These are phyloP conservation scores for Acridotheres tristis DNA, from an alignment of 2,797 vertebrate genomes.

Conservation along the genomic window DNA sequence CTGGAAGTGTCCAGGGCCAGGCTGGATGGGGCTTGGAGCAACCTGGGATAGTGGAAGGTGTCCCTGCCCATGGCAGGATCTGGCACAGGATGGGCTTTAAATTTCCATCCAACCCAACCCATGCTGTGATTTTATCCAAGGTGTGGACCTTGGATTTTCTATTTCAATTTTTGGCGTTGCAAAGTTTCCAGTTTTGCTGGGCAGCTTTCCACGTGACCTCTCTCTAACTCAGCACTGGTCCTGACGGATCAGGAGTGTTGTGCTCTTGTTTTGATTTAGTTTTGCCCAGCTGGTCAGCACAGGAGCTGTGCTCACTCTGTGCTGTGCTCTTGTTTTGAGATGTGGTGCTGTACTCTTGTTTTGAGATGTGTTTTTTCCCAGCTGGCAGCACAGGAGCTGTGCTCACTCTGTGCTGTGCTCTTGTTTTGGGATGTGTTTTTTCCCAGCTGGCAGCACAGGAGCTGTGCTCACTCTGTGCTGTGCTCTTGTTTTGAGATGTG, in stretches of 20 bases:
- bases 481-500: no score
- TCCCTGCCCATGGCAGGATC: background rate
- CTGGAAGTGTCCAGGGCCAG: background rate
- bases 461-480: background rate
- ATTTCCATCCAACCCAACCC: background rate
- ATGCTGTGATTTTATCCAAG: background rate
- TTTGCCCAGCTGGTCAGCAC: background rate
- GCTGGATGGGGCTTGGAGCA: fast-evolving
- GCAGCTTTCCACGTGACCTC: background rate
- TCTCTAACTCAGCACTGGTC: no score
- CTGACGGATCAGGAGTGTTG: background rate
- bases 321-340: background rate
- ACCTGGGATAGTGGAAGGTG: background rate
- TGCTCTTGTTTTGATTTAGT: background rate
- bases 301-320: no score
- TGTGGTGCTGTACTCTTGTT: background rate
- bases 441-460: background rate
- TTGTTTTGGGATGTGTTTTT: background rate
- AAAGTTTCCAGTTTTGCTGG: background rate
- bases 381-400: background rate
- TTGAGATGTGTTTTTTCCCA: background rate
- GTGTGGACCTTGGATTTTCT: background rate
- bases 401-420: background rate
- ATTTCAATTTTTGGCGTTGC: background rate
- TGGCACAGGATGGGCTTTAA: background rate